A percentile compares a stretch with the other conserved stretches of the same genome.
These are phyloP conservation scores for Phylloscopus whistleri DNA, from an alignment of 2,113 vertebrate species.

Conservation along the genomic window DNA sequence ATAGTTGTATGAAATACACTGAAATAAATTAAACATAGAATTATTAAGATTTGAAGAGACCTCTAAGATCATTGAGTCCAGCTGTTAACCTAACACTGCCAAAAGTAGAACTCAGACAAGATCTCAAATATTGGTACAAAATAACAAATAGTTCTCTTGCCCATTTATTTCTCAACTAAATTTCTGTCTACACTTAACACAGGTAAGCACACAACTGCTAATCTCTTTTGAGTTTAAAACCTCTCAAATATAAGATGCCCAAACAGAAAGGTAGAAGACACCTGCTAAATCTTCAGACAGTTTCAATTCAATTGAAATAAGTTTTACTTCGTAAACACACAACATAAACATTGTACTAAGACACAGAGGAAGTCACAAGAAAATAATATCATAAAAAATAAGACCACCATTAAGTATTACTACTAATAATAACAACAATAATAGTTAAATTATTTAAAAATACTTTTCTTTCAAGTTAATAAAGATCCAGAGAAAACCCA, in stretches of 20 bases:
- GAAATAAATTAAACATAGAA: neutral
- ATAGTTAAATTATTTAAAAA: neutral
- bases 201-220: neutral
- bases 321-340: neutral
- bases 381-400: neutral
- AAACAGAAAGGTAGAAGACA: neutral
- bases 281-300: neutral
- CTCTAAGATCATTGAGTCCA: neutral
- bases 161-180: neutral
- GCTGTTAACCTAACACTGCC: neutral
- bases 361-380: neutral
- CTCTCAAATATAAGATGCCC: neutral
- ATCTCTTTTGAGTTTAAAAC: neutral
- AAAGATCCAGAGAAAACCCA: neutral
- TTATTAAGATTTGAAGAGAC: neutral
- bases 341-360: neutral
- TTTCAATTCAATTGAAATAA: neutral
- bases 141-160: neutral
- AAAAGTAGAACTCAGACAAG: neutral
- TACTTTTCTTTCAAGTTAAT: neutral
- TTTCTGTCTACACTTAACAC: neutral
- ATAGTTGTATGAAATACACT: neutral
- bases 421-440: neutral
- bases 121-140: neutral
- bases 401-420: neutral